These are phyloP conservation scores for Drosophila santomea DNA, from an alignment of 1,140 invertebrate species.

Conservation along the genomic window DNA sequence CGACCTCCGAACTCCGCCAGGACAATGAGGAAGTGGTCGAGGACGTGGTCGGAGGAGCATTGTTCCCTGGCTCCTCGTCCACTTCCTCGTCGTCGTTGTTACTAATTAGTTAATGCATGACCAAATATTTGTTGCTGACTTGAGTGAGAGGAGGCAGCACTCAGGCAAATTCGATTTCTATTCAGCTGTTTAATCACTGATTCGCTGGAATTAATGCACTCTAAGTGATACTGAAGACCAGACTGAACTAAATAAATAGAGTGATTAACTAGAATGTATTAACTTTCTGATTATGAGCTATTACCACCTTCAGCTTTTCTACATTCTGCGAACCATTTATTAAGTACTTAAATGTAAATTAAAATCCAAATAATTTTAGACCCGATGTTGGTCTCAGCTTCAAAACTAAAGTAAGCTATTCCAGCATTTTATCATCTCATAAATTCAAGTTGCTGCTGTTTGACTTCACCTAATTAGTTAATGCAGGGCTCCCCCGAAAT, in stretches of 20 bases:
- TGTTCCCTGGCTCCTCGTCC: constrained; percentile 22
- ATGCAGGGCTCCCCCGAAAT: constrained; percentile 41
- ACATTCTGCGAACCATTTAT: too few species aligned
- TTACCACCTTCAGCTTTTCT: too few species aligned
- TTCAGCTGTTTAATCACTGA: constrained; percentile 30
- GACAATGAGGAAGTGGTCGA: constrained; percentile 39
- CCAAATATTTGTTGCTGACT: constrained; percentile 55
- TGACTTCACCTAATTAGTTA: constrained; percentile 61
- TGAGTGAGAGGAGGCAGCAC: constrained; percentile 14
- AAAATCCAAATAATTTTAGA: too few species aligned
- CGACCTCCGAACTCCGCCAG: background rate
- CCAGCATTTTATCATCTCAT: background rate
- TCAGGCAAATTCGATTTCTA: constrained; percentile 26
- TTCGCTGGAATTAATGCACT: constrained; percentile 7
- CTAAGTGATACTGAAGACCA: background rate
- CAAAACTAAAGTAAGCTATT: constrained; percentile 2
- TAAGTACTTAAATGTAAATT: too few species aligned
- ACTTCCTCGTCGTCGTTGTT: background rate
- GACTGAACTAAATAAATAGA: background rate
- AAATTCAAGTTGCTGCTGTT: constrained; percentile 8
- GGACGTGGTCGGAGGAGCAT: constrained; percentile 19
- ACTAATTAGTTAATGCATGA: constrained; percentile 74
- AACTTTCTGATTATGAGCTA: too few species aligned
- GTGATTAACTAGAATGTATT: background rate
- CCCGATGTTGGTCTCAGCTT: background rate